Base-by-base conservation (phyloP, 2,888 invertebrate species). In the Lycocerus yunnanus region DNA sequence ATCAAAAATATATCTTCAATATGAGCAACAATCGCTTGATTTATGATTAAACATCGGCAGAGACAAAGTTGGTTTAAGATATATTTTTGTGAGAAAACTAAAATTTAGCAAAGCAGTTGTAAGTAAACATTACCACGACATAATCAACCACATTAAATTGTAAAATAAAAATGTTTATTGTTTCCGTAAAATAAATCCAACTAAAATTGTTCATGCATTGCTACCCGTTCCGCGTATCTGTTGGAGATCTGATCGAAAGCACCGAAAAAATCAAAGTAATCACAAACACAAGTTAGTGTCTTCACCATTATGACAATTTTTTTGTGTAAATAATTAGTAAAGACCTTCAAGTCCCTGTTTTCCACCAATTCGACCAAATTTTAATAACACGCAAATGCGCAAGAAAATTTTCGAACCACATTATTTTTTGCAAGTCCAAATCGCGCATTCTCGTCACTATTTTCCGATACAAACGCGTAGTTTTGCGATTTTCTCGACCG, bases 361-460 rank as follows among this genome's bases (percentile, higher is more conserved):
- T 71, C 71, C 74, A 74, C 74, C 71, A 71, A 60, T 20, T 59
- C 14, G 61, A n/a, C 66, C 69, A 72, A 74, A 70, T 16, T 60
- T 20, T 69, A 73, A 21, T 60, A 68, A 21, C 69, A 43, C 66
- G 21, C 61, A 73, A 60, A 58, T 43, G 58, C 71, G 43, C 13
- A 72, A 74, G 69, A 68, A 27, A 27, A 65, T 43, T 43, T 43
- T 43, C 43, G 43, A 43, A 43, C 43, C 68, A 73, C 72, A 66
- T 71, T 14, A 15, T 27, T n/a, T 43, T 43, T 43, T 43, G 3
- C n/a, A 43, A 20, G 74, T 74, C 67, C 68, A 60, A 65, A 69
- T 58, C 74, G 71, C 74, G 43, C n/a, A n/a, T 43, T n/a, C 2
- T 43, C 43, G 43, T 43, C 43, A 43, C 43, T 43, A n/a, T 43